These are phyloP conservation scores for Myiotriccus ornatus DNA, from an alignment of 2,797 vertebrate species.

Conservation along the genomic window DNA sequence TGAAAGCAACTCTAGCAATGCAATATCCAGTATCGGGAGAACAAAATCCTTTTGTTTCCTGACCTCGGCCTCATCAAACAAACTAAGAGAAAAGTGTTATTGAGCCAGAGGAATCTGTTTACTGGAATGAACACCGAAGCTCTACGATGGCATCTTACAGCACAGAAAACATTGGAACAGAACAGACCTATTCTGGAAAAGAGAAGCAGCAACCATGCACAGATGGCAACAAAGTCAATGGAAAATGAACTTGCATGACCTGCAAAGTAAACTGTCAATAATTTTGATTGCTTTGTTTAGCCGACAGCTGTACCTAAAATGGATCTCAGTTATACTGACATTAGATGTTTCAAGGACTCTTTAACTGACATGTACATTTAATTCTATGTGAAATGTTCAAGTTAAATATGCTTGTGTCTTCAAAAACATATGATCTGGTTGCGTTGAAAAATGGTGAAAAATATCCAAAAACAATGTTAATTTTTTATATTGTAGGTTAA, in stretches of 20 bases:
- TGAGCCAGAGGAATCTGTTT: conserved; percentile 55
- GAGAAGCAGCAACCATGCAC: neutral
- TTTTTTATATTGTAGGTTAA: neutral
- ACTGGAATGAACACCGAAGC: conserved; percentile 25
- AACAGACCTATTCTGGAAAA: neutral
- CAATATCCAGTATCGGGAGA: conserved; percentile 46
- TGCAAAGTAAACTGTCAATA: conserved; percentile 22
- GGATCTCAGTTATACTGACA: neutral
- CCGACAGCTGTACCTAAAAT: conserved; percentile 5
- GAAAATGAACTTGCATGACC: neutral
- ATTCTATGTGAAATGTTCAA: neutral
- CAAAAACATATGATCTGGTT: neutral
- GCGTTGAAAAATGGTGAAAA: neutral
- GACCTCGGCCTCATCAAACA: conserved; percentile 49
- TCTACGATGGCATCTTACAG: neutral
- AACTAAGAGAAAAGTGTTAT: conserved; percentile 48
- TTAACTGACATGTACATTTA: neutral
- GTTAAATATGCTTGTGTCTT: conserved; percentile 3
- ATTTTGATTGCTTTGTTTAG: conserved; percentile 16
- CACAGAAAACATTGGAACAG: neutral
- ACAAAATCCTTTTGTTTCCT: conserved; percentile 69
- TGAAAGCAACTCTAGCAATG: conserved; percentile 41
- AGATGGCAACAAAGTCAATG: neutral
- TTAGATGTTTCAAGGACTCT: neutral
- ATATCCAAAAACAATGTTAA: neutral